These are phyloP conservation scores for Aspidoscelis tigris DNA, from an alignment of 2,113 vertebrate genomes.

Conservation along the genomic window DNA sequence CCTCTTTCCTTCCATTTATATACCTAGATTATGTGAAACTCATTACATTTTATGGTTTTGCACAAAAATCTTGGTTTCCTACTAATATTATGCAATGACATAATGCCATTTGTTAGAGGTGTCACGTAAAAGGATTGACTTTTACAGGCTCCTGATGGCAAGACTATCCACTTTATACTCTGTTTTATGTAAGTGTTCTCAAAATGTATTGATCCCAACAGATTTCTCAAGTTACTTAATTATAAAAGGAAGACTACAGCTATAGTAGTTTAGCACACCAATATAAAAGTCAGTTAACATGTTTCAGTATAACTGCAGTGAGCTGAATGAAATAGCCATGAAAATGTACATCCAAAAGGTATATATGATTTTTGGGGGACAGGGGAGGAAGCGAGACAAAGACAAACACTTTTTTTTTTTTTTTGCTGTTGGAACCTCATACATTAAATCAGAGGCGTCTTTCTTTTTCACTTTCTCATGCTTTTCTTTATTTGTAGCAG, in stretches of 20 bases:
- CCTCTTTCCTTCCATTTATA: conserved; percentile 62
- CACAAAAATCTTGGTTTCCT: conserved; percentile 76
- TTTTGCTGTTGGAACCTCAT: no score
- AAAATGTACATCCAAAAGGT: neutral
- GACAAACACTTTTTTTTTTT: neutral
- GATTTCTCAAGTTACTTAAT: conserved; percentile 81
- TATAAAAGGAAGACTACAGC: conserved; percentile 77
- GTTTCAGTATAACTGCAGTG: conserved; percentile 44
- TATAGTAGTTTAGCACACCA: conserved; percentile 60
- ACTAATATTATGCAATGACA: conserved; percentile 84
- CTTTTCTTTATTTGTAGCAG: no score
- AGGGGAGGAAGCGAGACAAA: neutral
- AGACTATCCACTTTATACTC: conserved; percentile 78
- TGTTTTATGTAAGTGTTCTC: conserved; percentile 79
- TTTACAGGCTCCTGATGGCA: conserved; percentile 84
- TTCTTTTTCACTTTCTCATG: no score
- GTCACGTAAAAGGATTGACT: conserved; percentile 79
- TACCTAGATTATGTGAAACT: conserved; percentile 79
- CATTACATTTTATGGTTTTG: conserved; percentile 80
- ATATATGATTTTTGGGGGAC: conserved; percentile 5
- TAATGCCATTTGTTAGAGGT: conserved; percentile 83
- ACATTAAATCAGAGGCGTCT: no score
- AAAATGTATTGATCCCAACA: conserved; percentile 79
- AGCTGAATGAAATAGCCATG: neutral
- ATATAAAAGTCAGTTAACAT: conserved; percentile 67